These are phyloP conservation scores for Saguinus imperator DNA, from an alignment of 2,113 vertebrate species.

Conservation along the genomic window DNA sequence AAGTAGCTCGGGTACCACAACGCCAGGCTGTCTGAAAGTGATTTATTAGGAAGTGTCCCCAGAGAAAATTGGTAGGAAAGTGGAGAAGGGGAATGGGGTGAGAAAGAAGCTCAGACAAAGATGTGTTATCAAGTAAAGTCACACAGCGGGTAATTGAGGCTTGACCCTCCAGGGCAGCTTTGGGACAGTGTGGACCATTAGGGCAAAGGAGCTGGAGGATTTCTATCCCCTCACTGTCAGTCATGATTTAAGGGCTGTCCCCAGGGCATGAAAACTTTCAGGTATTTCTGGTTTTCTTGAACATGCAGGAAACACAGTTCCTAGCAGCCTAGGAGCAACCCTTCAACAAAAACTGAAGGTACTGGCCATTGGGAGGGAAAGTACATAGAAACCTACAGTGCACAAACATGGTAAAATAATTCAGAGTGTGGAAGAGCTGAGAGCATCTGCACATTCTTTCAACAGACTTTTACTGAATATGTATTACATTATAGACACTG, in stretches of 20 bases:
- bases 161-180: neutral
- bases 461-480: no score
- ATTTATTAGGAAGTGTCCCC: neutral
- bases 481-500: rapidly evolving
- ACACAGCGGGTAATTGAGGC: neutral
- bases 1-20: neutral
- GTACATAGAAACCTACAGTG: rapidly evolving
- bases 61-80: neutral
- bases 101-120: neutral
- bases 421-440: neutral
- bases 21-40: neutral
- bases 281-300: neutral
- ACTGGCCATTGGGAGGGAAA: neutral
- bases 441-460: neutral
- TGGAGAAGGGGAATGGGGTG: no score
- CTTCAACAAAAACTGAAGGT: neutral
- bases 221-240: no score
- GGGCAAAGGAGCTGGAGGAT: neutral
- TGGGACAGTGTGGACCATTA: neutral
- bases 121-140: neutral
- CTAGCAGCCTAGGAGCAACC: neutral
- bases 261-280: neutral
- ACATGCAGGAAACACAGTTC: neutral
- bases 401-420: neutral
- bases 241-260: neutral